Percentiles rank a stretch among this genome's conserved stretches.
These are phyloP conservation scores for Lophotis ruficrista DNA, from an alignment of 2,113 vertebrate genomes.

Conservation along the genomic window DNA sequence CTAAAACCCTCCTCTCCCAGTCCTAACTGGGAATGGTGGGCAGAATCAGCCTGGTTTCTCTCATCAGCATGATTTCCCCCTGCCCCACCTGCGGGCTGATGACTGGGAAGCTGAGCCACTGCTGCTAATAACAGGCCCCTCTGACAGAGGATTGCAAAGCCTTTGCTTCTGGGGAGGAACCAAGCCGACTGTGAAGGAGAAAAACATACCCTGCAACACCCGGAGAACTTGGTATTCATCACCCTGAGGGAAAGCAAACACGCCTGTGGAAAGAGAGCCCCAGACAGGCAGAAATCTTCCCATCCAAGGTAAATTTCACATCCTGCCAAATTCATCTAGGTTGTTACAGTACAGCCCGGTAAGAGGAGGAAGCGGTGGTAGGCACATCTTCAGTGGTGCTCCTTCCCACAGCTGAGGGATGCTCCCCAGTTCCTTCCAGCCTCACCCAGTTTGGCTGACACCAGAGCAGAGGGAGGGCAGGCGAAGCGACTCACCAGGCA, in stretches of 20 bases:
- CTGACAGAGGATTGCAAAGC: not conserved
- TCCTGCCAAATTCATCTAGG: not conserved
- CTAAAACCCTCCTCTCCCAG: not conserved
- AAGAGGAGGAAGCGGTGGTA: not conserved
- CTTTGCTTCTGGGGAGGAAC: conserved; percentile 44
- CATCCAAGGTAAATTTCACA: not conserved
- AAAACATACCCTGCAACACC: conserved; percentile 32
- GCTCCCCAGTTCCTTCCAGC: not conserved
- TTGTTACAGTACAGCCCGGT: not conserved
- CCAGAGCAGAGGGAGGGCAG: not conserved
- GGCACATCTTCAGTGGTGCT: not conserved
- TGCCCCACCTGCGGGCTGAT: not conserved
- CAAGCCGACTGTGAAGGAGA: conserved; percentile 53
- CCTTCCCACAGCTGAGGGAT: not conserved
- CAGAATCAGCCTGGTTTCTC: not conserved
- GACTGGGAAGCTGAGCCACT: not conserved
- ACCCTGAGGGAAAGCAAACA: conserved; percentile 48
- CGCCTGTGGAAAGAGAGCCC: not conserved
- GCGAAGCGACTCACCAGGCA: not conserved
- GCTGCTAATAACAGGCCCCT: not conserved
- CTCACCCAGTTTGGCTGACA: not conserved
- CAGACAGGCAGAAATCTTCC: conserved; percentile 23
- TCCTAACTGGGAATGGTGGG: not conserved
- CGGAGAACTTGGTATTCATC: not conserved
- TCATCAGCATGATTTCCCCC: not conserved